A percentile compares a stretch with the other conserved stretches of the same genome.
These are phyloP conservation scores for Pelmatolapia mariae DNA, from an alignment of 2,113 vertebrate genomes.

Conservation along the genomic window DNA sequence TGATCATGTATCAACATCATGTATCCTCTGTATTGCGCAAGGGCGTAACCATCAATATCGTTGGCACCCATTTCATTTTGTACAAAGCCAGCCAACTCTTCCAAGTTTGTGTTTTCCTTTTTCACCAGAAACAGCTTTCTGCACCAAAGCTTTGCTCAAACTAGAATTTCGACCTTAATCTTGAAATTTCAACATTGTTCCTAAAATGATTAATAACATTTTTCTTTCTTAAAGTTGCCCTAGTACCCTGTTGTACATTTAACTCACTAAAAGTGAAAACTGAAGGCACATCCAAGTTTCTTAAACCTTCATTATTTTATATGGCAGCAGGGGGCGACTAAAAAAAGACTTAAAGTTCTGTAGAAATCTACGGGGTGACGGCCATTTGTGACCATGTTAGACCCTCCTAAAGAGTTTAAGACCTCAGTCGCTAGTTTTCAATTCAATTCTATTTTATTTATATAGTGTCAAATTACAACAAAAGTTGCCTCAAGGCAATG, in stretches of 20 bases:
- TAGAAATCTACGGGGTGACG: rapidly evolving
- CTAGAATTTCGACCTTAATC: rapidly evolving
- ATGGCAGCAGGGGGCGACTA: background rate
- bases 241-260: background rate
- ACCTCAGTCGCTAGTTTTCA: background rate
- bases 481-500: background rate
- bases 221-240: background rate
- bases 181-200: background rate
- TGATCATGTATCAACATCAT: background rate
- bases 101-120: background rate
- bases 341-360: background rate
- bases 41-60: background rate
- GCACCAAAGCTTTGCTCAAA: background rate
- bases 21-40: background rate
- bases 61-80: background rate
- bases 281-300: background rate
- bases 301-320: background rate
- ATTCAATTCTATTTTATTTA: rapidly evolving
- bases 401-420: background rate
- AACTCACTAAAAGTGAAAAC: background rate
- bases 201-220: background rate
- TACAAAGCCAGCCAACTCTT: background rate
- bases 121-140: background rate
- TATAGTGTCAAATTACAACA: background rate
- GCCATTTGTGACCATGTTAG: background rate